Percentiles rank a stretch among this genome's conserved stretches.
phyloP scores from a whole-genome alignment of 2,888 invertebrate genomes.

The Microplitis manilae region DNA sequence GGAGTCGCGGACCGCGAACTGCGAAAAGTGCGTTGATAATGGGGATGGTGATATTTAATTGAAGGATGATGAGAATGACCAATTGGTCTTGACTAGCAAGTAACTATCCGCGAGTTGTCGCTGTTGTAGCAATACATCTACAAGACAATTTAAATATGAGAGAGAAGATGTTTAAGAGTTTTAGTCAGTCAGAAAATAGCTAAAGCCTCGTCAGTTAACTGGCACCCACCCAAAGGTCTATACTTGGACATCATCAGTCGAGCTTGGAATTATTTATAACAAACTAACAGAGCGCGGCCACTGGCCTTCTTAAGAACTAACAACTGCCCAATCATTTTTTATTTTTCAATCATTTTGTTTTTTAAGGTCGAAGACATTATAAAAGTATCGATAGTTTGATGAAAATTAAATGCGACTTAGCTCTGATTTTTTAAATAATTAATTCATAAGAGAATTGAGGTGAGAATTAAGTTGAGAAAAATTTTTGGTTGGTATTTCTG shows the following conservation, averaged over 20 bases:
- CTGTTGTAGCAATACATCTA: slow-evolving; percentile 26
- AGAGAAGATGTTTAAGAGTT: slow-evolving; percentile 52
- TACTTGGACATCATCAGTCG: slow-evolving; percentile 85
- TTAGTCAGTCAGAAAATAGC: slow-evolving; percentile 64
- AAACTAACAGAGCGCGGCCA: slow-evolving; percentile 72
- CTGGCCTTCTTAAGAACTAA: slow-evolving; percentile 75
- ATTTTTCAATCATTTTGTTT: neutral
- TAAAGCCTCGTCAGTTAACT: slow-evolving; percentile 73
- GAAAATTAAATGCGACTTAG: slow-evolving; percentile 73
- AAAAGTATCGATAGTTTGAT: slow-evolving; percentile 42
- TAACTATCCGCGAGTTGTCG: too few relatives aligned
- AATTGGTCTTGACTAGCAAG: neutral
- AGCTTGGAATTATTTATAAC: slow-evolving; percentile 80
- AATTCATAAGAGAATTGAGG: neutral
- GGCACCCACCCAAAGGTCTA: slow-evolving; percentile 87
- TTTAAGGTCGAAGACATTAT: slow-evolving; percentile 19
- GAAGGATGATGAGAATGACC: neutral
- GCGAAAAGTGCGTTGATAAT: neutral
- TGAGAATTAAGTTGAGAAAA: neutral
- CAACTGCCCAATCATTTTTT: slow-evolving; percentile 62
- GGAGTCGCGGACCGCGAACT: too few relatives aligned
- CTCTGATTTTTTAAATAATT: slow-evolving; percentile 57
- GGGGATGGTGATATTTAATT: neutral
- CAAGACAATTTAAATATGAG: neutral
- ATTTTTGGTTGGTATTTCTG: slow-evolving; percentile 23